These are phyloP conservation scores for Spinus olivaceus DNA, from an alignment of 2,797 vertebrate species.

Conservation along the genomic window DNA sequence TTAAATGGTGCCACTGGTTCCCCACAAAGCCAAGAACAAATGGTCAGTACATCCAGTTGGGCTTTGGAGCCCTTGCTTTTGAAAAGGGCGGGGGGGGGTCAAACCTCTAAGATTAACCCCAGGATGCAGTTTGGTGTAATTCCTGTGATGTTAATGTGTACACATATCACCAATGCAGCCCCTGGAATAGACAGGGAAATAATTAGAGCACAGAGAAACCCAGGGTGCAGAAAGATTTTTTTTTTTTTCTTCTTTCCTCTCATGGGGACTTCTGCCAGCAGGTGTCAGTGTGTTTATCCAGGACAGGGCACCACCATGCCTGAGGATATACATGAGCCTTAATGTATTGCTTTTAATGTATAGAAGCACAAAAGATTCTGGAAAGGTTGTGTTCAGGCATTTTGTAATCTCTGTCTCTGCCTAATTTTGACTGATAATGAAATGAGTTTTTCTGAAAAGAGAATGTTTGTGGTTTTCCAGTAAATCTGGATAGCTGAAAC, in stretches of 20 bases:
- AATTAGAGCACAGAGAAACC: background rate
- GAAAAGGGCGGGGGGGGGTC: background rate
- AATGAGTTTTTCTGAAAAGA: background rate
- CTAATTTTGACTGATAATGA: background rate
- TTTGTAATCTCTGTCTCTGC: background rate
- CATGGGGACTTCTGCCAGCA: background rate
- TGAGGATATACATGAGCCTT: background rate
- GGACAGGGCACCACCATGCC: background rate
- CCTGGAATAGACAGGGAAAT: background rate
- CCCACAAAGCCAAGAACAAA: constrained; percentile 87
- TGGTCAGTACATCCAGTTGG: constrained; percentile 75
- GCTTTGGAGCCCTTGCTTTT: background rate
- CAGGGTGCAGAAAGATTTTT: background rate
- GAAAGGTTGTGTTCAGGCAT: background rate
- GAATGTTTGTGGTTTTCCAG: background rate
- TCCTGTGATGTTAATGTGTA: background rate
- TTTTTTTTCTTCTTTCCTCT: background rate
- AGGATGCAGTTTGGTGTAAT: background rate
- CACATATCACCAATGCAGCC: fast-evolving
- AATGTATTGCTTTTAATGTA: background rate
- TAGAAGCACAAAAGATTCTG: background rate
- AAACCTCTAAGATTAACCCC: background rate
- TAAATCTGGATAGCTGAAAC: background rate
- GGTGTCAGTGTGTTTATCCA: background rate
- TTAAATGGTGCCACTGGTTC: constrained; percentile 89